phyloP scores from a whole-genome alignment of 30 jellyfish, hydroid and myxozoan species.

The Aurelia sp. region DNA sequence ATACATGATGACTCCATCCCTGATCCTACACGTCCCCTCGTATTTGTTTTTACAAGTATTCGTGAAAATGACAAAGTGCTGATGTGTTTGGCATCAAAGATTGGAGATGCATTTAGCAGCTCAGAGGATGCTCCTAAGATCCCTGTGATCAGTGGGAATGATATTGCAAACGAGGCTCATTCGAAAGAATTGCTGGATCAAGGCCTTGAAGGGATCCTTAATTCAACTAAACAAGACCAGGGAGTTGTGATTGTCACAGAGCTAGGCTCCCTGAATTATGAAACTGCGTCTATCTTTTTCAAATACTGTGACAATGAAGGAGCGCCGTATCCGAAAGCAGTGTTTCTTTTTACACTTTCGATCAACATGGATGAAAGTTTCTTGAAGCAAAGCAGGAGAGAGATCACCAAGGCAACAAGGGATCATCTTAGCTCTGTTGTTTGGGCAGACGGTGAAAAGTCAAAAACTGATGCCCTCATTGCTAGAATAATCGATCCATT shows the following conservation, averaged over 20 bases:
- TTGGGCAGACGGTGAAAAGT: constrained; percentile 52
- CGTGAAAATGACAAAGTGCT: constrained; percentile 32
- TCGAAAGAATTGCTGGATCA: constrained; percentile 35
- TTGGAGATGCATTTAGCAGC: constrained; percentile 28
- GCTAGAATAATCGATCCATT: constrained; percentile 53
- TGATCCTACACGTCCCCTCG: constrained; percentile 47
- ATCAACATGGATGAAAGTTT: constrained; percentile 11
- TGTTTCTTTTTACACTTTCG: constrained; percentile 38
- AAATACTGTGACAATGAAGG: constrained; percentile 66
- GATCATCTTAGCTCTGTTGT: constrained; percentile 40
- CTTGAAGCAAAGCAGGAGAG: constrained; percentile 4
- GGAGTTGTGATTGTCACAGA: constrained; percentile 28
- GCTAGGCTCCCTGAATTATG: constrained; percentile 38
- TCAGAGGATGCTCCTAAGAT: neutral
- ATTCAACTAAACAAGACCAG: neutral
- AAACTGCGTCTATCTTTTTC: constrained; percentile 52
- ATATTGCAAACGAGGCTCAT: constrained; percentile 14
- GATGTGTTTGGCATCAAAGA: constrained; percentile 28
- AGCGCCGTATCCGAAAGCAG: constrained; percentile 63
- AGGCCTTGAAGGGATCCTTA: neutral
- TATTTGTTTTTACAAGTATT: constrained; percentile 19
- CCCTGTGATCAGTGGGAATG: constrained; percentile 36
- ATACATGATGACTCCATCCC: neutral
- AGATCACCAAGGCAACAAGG: constrained; percentile 33
- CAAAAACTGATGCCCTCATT: constrained; percentile 45